Evolutionary conservation across 2,888 invertebrate genomes (phyloP).

Genomic region (Hylaea fasciaria): DNA sequence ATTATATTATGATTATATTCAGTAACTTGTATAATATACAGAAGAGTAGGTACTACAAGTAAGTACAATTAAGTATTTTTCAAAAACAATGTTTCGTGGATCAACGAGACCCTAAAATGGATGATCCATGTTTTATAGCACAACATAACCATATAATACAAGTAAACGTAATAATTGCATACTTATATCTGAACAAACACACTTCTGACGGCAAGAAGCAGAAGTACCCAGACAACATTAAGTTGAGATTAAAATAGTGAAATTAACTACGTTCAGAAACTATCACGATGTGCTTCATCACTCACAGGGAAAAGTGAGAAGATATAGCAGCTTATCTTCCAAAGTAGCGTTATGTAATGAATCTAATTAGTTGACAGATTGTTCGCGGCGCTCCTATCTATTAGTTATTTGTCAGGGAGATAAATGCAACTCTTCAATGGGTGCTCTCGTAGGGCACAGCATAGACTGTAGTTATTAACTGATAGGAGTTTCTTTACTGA

Average conservation of each 20-base stretch:
- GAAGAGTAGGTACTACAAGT: no score
- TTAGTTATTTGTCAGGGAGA: conserved; percentile 35
- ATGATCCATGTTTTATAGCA: no score
- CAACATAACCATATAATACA: no score
- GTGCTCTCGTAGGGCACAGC: conserved; percentile 6
- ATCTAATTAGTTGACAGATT: conserved; percentile 37
- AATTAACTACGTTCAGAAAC: conserved; percentile 2
- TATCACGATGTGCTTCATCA: conserved; percentile 5
- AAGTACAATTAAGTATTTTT: no score
- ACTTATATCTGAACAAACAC: no score
- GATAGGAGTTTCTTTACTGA: no score
- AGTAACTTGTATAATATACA: neutral
- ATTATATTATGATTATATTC: neutral
- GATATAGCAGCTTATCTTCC: conserved; percentile 10
- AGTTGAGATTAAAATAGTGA: conserved; percentile 10
- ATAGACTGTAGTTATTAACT: neutral
- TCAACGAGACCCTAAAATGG: no score
- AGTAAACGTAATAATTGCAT: no score
- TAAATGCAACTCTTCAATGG: conserved; percentile 24
- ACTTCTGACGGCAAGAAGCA: no score
- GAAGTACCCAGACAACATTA: neutral
- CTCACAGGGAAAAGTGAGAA: conserved; percentile 10
- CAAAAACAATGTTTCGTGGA: no score
- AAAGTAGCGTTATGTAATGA: conserved; percentile 30
- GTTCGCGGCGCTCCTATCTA: conserved; percentile 22